Evolutionary conservation across 2,888 invertebrate genomes (phyloP).

Genomic region (Amphiduros pacificus): DNA sequence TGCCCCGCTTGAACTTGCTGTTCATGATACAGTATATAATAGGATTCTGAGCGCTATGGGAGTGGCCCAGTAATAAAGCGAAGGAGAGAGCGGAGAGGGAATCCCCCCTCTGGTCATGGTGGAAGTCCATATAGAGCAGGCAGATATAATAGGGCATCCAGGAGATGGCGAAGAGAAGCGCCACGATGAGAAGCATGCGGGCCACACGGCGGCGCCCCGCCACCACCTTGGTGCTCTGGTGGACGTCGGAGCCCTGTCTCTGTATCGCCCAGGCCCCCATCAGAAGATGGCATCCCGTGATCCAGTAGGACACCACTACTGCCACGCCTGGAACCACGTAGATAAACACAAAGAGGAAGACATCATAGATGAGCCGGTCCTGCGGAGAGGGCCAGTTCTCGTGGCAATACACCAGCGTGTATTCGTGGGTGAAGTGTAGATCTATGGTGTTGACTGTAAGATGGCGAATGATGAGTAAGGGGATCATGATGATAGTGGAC

Average conservation of each 20-base stretch:
- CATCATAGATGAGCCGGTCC: constrained; percentile 67
- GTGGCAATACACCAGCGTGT: constrained; percentile 25
- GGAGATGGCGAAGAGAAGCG: constrained; percentile 75
- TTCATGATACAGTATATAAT: constrained; percentile 33
- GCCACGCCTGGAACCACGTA: constrained; percentile 73
- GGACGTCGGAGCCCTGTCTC: constrained; percentile 39
- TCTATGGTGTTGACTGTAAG: constrained; percentile 70
- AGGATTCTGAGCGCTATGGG: constrained; percentile 35
- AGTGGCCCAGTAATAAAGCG: constrained; percentile 32
- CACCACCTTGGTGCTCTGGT: constrained; percentile 14
- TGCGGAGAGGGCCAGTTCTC: constrained; percentile 25
- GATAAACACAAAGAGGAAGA: constrained; percentile 73
- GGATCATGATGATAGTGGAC: constrained; percentile 12
- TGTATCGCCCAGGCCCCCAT: constrained; percentile 39
- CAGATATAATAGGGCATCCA: constrained; percentile 68
- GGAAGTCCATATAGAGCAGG: constrained; percentile 26
- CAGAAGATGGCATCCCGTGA: constrained; percentile 62
- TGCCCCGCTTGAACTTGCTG: constrained; percentile 23
- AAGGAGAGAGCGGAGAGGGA: constrained; percentile 22
- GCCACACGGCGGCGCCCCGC: constrained; percentile 68
- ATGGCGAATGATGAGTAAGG: constrained; percentile 52
- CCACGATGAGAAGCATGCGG: constrained; percentile 74
- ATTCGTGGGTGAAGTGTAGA: constrained; percentile 63
- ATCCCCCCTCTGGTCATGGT: neutral
- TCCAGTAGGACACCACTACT: constrained; percentile 56